Conservation (phyloP, 2,888 invertebrate genomes). For the Zaprionus lineosus region DNA sequence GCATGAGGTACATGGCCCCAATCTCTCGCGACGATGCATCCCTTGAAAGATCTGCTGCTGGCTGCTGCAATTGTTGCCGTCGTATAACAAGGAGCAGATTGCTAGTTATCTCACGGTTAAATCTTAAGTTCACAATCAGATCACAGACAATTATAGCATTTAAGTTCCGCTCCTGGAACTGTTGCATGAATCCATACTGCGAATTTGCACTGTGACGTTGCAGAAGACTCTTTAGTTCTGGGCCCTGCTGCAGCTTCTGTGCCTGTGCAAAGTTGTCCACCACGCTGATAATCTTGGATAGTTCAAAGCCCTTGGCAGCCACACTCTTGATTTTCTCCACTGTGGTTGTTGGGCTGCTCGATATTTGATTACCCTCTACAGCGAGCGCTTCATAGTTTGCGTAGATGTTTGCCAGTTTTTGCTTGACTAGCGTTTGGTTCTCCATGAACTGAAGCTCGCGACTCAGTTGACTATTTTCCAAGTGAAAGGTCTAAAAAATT, state of each 20-base stretch:
- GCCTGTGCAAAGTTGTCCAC: conserved; percentile 85
- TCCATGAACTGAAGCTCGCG: conserved; percentile 88
- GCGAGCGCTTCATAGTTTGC: conserved; percentile 76
- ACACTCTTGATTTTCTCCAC: conserved; percentile 84
- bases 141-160: conserved; percentile 80
- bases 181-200: conserved; percentile 76
- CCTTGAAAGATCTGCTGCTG: conserved; percentile 4
- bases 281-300: conserved; percentile 86
- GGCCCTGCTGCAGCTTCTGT: conserved; percentile 70
- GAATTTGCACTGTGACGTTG: conserved; percentile 70
- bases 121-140: conserved; percentile 79
- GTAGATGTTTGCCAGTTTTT: conserved; percentile 78
- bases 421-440: conserved; percentile 84
- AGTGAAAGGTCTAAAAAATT: conserved; percentile 86
- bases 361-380: conserved; percentile 15
- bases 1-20: conserved; percentile 74
- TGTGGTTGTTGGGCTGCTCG: conserved; percentile 56
- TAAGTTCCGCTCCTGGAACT: conserved; percentile 75
- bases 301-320: conserved; percentile 85
- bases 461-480: conserved; percentile 86
- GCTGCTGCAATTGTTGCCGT: conserved; percentile 70
- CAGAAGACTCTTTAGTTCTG: conserved; percentile 68
- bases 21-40: conserved; percentile 61
- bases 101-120: conserved; percentile 80
- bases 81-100: conserved; percentile 79